Conservation (phyloP, 2,797 vertebrate species). For the Varecia variegata region DNA sequence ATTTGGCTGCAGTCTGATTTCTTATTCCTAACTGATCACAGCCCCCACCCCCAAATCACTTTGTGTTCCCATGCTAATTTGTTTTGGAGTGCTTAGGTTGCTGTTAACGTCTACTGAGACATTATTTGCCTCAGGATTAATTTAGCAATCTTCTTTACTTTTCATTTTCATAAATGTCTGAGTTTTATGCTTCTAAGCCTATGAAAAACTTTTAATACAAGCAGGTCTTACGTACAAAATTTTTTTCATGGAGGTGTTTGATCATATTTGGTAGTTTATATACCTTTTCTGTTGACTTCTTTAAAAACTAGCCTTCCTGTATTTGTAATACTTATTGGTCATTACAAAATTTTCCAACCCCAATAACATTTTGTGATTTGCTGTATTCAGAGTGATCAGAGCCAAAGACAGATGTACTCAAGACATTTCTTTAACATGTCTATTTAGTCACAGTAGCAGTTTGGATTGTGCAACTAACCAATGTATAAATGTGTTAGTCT, state of each 20-base stretch:
- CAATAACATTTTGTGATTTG: not conserved
- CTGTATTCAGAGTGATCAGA: not conserved
- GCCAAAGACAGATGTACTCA: not conserved
- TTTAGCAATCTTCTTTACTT: not conserved
- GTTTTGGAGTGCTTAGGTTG: not conserved
- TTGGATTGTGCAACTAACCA: slow-evolving; percentile 6
- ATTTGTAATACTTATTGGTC: not conserved
- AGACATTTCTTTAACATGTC: not conserved
- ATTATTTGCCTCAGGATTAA: not conserved
- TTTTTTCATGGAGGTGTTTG: not conserved
- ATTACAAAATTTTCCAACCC: not conserved
- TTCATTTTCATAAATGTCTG: not conserved
- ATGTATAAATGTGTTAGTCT: not conserved
- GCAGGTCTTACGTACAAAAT: not conserved
- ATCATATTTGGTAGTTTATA: not conserved
- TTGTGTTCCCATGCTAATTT: not conserved
- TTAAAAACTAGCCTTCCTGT: not conserved
- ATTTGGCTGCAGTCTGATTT: not conserved
- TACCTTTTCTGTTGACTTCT: not conserved
- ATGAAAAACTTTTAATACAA: not conserved
- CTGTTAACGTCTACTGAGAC: not conserved
- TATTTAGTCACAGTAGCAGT: not conserved
- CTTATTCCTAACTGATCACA: not conserved
- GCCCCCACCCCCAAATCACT: not conserved
- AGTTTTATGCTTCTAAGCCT: not conserved